These are phyloP conservation scores for Gymnoscopelus braueri DNA, from an alignment of 2,797 vertebrate genomes.

Conservation along the genomic window DNA sequence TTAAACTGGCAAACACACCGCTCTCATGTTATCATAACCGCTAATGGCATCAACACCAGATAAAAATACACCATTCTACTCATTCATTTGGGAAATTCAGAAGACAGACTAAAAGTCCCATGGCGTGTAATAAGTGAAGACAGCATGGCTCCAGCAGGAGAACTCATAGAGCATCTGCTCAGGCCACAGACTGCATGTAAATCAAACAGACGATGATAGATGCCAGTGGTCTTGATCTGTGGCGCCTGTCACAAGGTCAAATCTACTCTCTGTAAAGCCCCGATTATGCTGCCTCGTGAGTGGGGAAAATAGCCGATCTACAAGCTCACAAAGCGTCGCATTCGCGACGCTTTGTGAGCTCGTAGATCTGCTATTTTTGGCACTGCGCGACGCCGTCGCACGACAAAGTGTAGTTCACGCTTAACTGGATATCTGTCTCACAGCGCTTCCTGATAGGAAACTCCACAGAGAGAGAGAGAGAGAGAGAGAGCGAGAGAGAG, in stretches of 20 bases:
- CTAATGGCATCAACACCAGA: neutral
- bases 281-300: too few relatives aligned
- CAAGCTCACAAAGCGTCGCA: too few relatives aligned
- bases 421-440: slow-evolving; percentile 42
- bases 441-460: slow-evolving; percentile 39
- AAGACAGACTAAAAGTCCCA: slow-evolving; percentile 8
- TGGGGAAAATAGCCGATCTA: too few relatives aligned
- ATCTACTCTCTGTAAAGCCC: slow-evolving; percentile 27
- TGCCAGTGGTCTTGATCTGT: slow-evolving; percentile 42
- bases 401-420: too few relatives aligned
- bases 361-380: too few relatives aligned
- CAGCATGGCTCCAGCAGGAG: slow-evolving; percentile 16
- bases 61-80: neutral
- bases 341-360: too few relatives aligned
- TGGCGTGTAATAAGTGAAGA: slow-evolving; percentile 8
- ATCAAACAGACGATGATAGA: slow-evolving; percentile 38
- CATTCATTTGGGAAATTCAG: slow-evolving; percentile 7
- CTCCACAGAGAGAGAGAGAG: slow-evolving; percentile 19
- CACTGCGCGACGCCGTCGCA: too few relatives aligned
- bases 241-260: slow-evolving; percentile 37
- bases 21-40: neutral
- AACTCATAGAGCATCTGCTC: slow-evolving; percentile 29
- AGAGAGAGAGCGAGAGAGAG: slow-evolving; percentile 26
- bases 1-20: neutral
- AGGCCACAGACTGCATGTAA: slow-evolving; percentile 47